Conservation (phyloP, 2,888 invertebrate species). For the Eurois occulta region DNA sequence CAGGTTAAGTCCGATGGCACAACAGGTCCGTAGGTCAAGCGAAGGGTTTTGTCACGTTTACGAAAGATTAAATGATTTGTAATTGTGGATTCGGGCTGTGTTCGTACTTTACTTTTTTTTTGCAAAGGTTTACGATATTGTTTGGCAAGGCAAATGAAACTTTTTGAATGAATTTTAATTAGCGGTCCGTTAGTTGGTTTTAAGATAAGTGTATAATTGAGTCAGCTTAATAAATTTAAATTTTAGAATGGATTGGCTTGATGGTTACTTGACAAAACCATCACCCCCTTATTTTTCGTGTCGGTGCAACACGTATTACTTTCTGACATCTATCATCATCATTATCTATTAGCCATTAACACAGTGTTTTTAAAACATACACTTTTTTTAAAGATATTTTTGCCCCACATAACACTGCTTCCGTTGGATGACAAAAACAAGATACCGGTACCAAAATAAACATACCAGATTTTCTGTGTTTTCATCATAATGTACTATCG, state of each 20-base stretch:
- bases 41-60: slow-evolving; percentile 63
- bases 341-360: no score
- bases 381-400: no score
- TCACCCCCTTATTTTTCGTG: no score
- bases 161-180: slow-evolving; percentile 15
- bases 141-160: not conserved
- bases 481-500: no score
- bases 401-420: no score
- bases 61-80: slow-evolving; percentile 59
- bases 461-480: no score
- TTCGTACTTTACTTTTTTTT: slow-evolving; percentile 6
- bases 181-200: not conserved
- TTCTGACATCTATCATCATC: no score
- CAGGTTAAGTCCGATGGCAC: slow-evolving; percentile 58
- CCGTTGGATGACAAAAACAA: no score
- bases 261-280: not conserved
- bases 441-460: no score
- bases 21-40: slow-evolving; percentile 65
- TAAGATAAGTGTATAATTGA: not conserved
- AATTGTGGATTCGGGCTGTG: slow-evolving; percentile 46
- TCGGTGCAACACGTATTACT: no score
- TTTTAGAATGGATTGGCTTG: no score
- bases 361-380: no score
- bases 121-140: slow-evolving; percentile 8
- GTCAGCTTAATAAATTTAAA: not conserved